Conservation (phyloP, 37 sponge, comb jelly and placozoan genomes). For the Beroe forskalii region DNA sequence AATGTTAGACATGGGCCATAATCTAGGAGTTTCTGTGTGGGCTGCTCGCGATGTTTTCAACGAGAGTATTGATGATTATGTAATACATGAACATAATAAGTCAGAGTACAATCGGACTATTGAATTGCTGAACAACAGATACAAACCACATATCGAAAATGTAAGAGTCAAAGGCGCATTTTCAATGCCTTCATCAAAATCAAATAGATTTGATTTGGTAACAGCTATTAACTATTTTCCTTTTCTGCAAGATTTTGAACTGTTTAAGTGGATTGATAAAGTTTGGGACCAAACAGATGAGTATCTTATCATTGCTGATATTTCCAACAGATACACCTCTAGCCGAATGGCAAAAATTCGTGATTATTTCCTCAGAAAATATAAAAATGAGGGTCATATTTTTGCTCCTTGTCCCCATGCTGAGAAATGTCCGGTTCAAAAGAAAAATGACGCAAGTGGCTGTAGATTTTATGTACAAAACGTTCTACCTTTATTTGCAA, state of each 20-base stretch:
- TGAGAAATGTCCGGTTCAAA: neutral
- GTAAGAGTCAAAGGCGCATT: conserved; percentile 7
- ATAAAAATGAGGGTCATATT: conserved; percentile 30
- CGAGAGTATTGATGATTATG: conserved; percentile 17
- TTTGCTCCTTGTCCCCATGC: conserved; percentile 58
- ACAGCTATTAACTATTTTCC: conserved; percentile 57
- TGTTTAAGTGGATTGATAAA: conserved; percentile 25
- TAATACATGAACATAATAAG: conserved; percentile 47
- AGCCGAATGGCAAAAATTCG: neutral
- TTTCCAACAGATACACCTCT: conserved; percentile 28
- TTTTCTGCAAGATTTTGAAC: neutral
- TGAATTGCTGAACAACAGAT: neutral
- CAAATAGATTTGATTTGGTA: conserved; percentile 11
- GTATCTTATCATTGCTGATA: conserved; percentile 38
- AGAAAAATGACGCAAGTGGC: conserved; percentile 6
- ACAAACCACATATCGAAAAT: conserved; percentile 19
- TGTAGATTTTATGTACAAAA: neutral
- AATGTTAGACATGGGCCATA: conserved; percentile 50
- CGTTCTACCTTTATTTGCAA: neutral
- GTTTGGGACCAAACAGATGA: conserved; percentile 11
- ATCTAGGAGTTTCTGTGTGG: conserved; percentile 40
- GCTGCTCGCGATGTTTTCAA: neutral
- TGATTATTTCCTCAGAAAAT: neutral
- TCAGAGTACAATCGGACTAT: conserved; percentile 21
- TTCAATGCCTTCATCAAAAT: neutral